A percentile compares a stretch with the other conserved stretches of the same genome.
Evolutionary conservation across 37 sponge, comb jelly and placozoan species (phyloP).

Genomic region (Hormiphora californensis): DNA sequence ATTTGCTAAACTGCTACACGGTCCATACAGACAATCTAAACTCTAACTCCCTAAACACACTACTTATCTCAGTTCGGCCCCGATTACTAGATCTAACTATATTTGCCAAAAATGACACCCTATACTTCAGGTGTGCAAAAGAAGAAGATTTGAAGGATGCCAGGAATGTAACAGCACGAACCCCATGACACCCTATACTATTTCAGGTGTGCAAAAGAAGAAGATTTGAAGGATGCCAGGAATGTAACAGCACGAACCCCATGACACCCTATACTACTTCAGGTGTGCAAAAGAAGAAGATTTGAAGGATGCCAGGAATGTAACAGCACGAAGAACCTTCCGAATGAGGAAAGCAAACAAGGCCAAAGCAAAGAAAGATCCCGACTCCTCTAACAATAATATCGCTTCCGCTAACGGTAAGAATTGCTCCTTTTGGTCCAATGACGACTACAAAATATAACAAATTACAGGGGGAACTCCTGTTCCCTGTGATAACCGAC

Average conservation of each 20-base stretch:
- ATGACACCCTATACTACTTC: neutral
- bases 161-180: conserved; percentile 27
- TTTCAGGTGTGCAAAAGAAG: conserved; percentile 54
- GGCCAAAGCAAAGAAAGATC: conserved; percentile 50
- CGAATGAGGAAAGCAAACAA: conserved; percentile 56
- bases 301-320: conserved; percentile 46
- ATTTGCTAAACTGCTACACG: too few relatives aligned
- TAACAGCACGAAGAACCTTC: conserved; percentile 39
- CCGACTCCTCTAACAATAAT: neutral
- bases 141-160: conserved; percentile 53
- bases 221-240: conserved; percentile 44
- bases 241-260: conserved; percentile 44
- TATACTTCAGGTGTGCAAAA: conserved; percentile 54
- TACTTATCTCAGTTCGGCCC: too few relatives aligned
- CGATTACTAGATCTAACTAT: too few relatives aligned
- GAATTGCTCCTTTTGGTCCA: too few relatives aligned
- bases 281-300: conserved; percentile 53
- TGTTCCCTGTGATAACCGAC: too few relatives aligned
- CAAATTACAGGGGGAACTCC: too few relatives aligned
- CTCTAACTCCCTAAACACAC: too few relatives aligned
- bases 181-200: too few relatives aligned
- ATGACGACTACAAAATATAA: too few relatives aligned
- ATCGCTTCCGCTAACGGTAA: neutral
- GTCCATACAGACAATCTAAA: too few relatives aligned
- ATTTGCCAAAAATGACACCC: too few relatives aligned